Percentiles rank a stretch among this genome's conserved stretches.
These are phyloP conservation scores for Blennius ocellaris DNA, from an alignment of 2,113 vertebrate species.

Conservation along the genomic window DNA sequence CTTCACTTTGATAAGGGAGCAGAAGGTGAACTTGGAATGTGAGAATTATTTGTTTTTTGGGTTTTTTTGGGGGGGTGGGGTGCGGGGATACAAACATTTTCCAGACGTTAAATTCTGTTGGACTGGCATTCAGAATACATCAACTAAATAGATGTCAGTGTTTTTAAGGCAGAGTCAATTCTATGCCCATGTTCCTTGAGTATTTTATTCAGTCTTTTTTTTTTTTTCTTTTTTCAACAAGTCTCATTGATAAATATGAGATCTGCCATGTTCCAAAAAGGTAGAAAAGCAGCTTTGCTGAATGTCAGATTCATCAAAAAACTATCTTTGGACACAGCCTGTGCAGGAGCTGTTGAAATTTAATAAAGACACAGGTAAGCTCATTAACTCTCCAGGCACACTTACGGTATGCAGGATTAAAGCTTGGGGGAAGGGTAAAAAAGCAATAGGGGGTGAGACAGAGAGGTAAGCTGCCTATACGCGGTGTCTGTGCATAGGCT, in stretches of 20 bases:
- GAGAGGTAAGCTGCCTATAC: slow-evolving; percentile 19
- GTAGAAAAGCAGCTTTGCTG: slow-evolving; percentile 52
- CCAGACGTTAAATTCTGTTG: neutral
- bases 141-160: neutral
- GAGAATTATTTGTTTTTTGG: neutral
- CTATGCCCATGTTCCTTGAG: neutral
- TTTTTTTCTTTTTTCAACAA: neutral
- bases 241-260: slow-evolving; percentile 36
- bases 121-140: too few relatives aligned
- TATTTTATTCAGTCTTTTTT: neutral
- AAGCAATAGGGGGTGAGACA: slow-evolving; percentile 20
- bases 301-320: slow-evolving; percentile 62
- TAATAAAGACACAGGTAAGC: slow-evolving; percentile 75
- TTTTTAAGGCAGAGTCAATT: slow-evolving; percentile 5
- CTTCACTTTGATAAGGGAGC: neutral
- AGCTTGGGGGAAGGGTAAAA: slow-evolving; percentile 17
- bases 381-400: slow-evolving; percentile 64
- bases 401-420: slow-evolving; percentile 59
- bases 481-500: slow-evolving; percentile 1
- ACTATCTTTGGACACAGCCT: slow-evolving; percentile 56
- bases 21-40: neutral
- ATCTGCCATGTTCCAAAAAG: slow-evolving; percentile 22
- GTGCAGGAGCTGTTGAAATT: slow-evolving; percentile 55
- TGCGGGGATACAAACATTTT: neutral
- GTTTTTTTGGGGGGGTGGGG: too few relatives aligned